These are phyloP conservation scores for Drosophila elegans DNA, from an alignment of 1,140 invertebrate genomes.

Conservation along the genomic window DNA sequence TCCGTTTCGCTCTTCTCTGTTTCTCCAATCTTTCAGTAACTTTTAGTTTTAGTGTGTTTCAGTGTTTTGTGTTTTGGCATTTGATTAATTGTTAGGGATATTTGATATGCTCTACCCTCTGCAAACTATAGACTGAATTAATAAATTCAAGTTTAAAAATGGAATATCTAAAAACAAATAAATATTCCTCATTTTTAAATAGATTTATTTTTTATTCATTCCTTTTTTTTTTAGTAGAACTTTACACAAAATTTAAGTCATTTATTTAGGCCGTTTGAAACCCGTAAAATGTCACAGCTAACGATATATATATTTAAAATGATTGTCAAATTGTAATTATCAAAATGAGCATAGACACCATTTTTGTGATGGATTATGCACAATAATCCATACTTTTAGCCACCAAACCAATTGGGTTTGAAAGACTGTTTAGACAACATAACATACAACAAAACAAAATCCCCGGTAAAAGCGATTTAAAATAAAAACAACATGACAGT, in stretches of 20 bases:
- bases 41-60: neutral
- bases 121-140: neutral
- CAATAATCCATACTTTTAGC: neutral
- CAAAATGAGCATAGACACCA: neutral
- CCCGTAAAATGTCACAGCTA: neutral
- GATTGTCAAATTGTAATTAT: neutral
- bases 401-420: neutral
- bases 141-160: too few relatives aligned
- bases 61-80: constrained; percentile 7
- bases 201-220: neutral
- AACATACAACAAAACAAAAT: neutral
- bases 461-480: neutral
- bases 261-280: neutral
- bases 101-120: neutral
- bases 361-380: constrained; percentile 2
- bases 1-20: constrained; percentile 6
- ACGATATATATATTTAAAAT: too few relatives aligned
- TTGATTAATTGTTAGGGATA: neutral
- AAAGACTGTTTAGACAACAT: neutral
- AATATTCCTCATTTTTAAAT: too few relatives aligned
- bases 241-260: neutral
- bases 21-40: neutral
- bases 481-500: constrained; percentile 7
- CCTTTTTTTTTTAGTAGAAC: too few relatives aligned
- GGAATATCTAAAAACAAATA: too few relatives aligned